Evolutionary conservation across 2,888 invertebrate species (phyloP).

Genomic region (Emmelina monodactyla): DNA sequence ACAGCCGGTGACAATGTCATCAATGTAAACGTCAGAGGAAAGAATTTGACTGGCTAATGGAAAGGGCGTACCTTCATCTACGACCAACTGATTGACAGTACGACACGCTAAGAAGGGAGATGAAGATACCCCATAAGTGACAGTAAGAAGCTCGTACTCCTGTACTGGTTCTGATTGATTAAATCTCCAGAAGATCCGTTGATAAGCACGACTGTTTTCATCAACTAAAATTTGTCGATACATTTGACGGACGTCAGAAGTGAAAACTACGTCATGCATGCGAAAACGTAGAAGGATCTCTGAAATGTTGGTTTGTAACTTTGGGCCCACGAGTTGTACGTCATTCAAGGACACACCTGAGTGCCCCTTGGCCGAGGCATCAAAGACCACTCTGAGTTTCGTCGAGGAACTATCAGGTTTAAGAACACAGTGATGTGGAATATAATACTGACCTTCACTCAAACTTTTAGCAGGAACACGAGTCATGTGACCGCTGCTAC

Average conservation of each 20-base stretch:
- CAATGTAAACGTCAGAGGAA: not conserved
- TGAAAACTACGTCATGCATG: slow-evolving; percentile 12
- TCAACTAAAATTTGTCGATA: slow-evolving; percentile 11
- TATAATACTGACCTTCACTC: slow-evolving; percentile 6
- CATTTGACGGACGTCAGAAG: slow-evolving; percentile 12
- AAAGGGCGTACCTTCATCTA: slow-evolving; percentile 8
- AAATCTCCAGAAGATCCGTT: slow-evolving; percentile 11
- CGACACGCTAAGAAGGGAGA: slow-evolving; percentile 12
- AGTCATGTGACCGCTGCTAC: slow-evolving; percentile 8
- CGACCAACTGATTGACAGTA: slow-evolving; percentile 11
- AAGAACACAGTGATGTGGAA: slow-evolving; percentile 10
- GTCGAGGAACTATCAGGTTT: slow-evolving; percentile 9
- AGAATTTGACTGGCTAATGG: slow-evolving; percentile 4
- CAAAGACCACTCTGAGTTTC: slow-evolving; percentile 11
- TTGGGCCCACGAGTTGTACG: slow-evolving; percentile 7
- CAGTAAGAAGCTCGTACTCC: slow-evolving; percentile 11
- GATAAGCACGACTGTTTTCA: slow-evolving; percentile 8
- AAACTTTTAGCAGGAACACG: slow-evolving; percentile 1
- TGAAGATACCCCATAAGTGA: slow-evolving; percentile 11
- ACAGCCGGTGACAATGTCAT: not conserved
- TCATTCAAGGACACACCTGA: slow-evolving; percentile 6
- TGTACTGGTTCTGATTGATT: slow-evolving; percentile 5
- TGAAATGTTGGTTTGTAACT: slow-evolving; percentile 9
- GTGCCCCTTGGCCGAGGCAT: slow-evolving; percentile 8
- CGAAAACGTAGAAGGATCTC: slow-evolving; percentile 13